phyloP scores from a whole-genome alignment of 1,140 invertebrate genomes.

The Oryctes rhinoceros region DNA sequence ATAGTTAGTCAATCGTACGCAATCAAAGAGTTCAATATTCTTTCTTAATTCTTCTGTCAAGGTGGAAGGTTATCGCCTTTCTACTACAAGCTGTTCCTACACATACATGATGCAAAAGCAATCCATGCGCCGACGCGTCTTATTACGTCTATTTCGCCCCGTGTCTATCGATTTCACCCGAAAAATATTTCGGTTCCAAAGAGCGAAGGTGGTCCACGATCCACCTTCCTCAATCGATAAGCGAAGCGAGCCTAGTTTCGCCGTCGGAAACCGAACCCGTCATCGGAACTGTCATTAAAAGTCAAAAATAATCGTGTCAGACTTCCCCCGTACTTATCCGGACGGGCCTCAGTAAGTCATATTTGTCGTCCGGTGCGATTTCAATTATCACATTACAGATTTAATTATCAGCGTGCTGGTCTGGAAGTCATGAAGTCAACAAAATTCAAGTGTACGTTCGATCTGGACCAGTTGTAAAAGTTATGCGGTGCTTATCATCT shows the following conservation, averaged over 20 bases:
- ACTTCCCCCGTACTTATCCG: neutral
- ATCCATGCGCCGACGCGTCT: neutral
- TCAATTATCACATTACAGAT: constrained; percentile 29
- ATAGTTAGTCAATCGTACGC: neutral
- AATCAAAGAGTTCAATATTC: neutral
- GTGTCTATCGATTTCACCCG: neutral
- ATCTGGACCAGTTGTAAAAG: constrained; percentile 17
- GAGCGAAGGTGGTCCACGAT: neutral
- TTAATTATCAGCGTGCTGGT: constrained; percentile 14
- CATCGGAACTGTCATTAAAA: neutral
- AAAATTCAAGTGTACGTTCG: constrained; percentile 32
- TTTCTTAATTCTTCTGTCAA: neutral
- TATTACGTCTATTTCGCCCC: neutral
- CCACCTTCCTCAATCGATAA: neutral
- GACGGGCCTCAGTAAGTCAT: constrained; percentile 18
- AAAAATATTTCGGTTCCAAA: neutral
- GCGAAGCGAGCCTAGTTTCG: neutral
- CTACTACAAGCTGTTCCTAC: neutral
- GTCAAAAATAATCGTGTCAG: constrained; percentile 16
- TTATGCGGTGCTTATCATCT: neutral
- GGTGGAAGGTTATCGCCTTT: constrained; percentile 3
- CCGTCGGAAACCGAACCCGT: neutral
- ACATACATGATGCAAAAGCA: neutral
- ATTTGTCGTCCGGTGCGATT: neutral
- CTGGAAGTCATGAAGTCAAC: constrained; percentile 18